Conservation (phyloP, 2,113 vertebrate species). For the Dromiciops gliroides region DNA sequence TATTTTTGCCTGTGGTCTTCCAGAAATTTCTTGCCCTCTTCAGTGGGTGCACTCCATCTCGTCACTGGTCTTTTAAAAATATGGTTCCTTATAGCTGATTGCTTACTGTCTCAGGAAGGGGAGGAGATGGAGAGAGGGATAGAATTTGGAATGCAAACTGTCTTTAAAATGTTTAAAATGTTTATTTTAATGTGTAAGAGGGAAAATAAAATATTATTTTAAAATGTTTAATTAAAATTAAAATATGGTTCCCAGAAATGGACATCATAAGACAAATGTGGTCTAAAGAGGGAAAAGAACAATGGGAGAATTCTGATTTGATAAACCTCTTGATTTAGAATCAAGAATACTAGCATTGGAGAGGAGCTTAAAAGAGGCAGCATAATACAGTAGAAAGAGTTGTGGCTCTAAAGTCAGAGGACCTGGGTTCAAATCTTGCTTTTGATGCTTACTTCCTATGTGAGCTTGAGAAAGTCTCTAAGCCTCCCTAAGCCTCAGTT, state of each 20-base stretch:
- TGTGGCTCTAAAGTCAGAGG: background rate
- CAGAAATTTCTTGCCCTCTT: background rate
- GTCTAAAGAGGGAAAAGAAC: too few relatives aligned
- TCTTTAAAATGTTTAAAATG: too few relatives aligned
- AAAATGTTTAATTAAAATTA: too few relatives aligned
- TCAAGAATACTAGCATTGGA: background rate
- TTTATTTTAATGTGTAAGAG: too few relatives aligned
- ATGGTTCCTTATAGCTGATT: background rate
- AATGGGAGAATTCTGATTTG: background rate
- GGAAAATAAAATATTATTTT: too few relatives aligned
- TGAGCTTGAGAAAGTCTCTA: background rate
- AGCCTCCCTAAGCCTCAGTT: background rate
- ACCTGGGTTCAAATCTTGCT: background rate
- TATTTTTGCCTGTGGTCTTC: background rate
- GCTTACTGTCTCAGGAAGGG: too few relatives aligned
- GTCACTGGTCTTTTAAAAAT: background rate
- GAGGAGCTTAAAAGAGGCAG: background rate
- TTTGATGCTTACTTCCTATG: background rate
- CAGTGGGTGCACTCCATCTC: background rate
- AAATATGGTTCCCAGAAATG: background rate
- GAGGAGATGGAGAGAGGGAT: too few relatives aligned
- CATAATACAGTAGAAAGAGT: background rate
- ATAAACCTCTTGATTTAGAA: background rate
- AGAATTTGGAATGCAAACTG: too few relatives aligned
- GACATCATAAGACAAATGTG: background rate